Percentiles rank a stretch among this genome's conserved stretches.
Evolutionary conservation across 2,113 vertebrate genomes (phyloP).

Genomic region (Copsychus sechellarum): DNA sequence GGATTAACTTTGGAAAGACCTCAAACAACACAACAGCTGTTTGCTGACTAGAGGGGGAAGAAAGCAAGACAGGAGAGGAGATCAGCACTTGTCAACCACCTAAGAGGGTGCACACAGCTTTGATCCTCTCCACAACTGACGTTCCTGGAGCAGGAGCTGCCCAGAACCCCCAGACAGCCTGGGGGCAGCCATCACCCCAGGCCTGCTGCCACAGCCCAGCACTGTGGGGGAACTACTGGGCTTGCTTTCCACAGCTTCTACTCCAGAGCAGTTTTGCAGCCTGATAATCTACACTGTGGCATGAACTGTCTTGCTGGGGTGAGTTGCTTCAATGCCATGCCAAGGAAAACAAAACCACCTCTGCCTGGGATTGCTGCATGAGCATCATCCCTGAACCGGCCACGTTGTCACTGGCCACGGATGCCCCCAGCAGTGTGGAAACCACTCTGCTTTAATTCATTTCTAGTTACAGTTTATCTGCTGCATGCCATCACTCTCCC

Average conservation of each 20-base stretch:
- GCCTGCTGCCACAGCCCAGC: background rate
- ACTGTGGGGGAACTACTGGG: accelerated
- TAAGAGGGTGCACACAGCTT: background rate
- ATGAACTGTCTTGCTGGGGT: background rate
- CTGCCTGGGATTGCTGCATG: background rate
- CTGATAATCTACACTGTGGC: background rate
- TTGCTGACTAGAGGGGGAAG: background rate
- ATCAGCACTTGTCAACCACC: background rate
- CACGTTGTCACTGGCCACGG: accelerated
- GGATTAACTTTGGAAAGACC: background rate
- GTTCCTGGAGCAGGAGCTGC: background rate
- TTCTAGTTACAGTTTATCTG: background rate
- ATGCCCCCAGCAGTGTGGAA: accelerated
- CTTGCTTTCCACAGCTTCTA: background rate
- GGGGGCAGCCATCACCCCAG: background rate
- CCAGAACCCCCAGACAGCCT: no score
- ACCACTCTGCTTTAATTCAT: background rate
- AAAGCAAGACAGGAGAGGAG: background rate
- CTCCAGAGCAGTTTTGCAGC: background rate
- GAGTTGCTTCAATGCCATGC: background rate
- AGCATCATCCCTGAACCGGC: background rate
- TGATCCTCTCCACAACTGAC: accelerated
- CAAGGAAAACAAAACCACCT: background rate
- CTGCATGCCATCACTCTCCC: background rate
- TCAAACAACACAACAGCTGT: background rate